Evolutionary conservation across 2,113 vertebrate genomes (phyloP).

Genomic region (Stigmatopora argus): DNA sequence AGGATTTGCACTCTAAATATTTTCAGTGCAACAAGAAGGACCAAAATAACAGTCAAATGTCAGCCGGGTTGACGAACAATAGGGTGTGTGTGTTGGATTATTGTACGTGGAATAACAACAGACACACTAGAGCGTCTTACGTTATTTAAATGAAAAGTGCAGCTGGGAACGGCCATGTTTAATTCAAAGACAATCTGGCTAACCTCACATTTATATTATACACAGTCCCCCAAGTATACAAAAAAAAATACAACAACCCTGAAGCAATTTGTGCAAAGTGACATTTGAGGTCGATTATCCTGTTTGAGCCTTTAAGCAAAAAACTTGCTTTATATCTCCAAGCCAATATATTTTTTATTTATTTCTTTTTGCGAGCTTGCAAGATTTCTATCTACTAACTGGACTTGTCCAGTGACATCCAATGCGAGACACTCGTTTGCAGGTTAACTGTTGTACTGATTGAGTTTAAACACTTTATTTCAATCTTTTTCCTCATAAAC

Average conservation of each 20-base stretch:
- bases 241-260: not conserved
- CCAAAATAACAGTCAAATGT: slow-evolving; percentile 5
- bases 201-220: not conserved
- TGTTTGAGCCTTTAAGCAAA: not conserved
- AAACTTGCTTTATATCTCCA: not conserved
- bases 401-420: not conserved
- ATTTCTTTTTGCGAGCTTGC: not conserved
- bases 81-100: not conserved
- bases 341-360: too few species aligned
- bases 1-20: slow-evolving; percentile 3
- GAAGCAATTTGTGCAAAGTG: not conserved
- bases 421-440: not conserved
- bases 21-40: not conserved
- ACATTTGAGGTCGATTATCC: not conserved
- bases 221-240: not conserved
- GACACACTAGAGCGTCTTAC: not conserved
- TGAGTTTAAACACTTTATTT: too few species aligned
- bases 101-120: not conserved
- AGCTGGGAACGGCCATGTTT: not conserved
- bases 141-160: not conserved
- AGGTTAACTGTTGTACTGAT: too few species aligned
- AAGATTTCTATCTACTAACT: not conserved
- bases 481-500: too few species aligned
- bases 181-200: not conserved
- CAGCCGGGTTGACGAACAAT: slow-evolving; percentile 3